Evolutionary conservation across 2,797 vertebrate species (phyloP), one percentile per base, ranked within the genome.

Genomic region (Sphaeramia orbicularis): DNA sequence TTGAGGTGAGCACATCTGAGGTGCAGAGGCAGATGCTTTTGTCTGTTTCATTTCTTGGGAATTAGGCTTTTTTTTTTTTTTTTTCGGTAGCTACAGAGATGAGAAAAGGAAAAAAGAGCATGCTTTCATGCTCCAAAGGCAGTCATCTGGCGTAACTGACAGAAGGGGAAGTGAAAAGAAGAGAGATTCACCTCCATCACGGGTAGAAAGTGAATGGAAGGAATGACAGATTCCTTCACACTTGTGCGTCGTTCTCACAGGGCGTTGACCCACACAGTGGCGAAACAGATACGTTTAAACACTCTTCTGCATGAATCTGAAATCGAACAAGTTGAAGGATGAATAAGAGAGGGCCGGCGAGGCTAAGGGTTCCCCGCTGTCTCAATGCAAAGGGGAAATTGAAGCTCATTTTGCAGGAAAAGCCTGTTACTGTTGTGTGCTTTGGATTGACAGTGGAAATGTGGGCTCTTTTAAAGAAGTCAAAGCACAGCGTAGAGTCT

Each of bases 131-230:
- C 86, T 88, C 75, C 62, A 73, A 80, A 87, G 68, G 81, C 74
- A 77, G 76, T 84, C 81, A 82, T 76, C 65, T 63, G 72, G 63
- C 32, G 61, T 88, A 83, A 90, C 87, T 89, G 92, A 91, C 87
- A 80, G 86, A 80, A 83, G 19, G 19, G 19, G 19, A n/a, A 21
- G 19, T 21, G 54, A 66, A 64, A 51, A 58, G 75, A 61, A 74
- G 61, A 56, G 40, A 73, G 60, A 74, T 80, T 87, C 79, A 80
- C 88, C 88, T 90, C 86, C 76, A 84, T 83, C 86, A 50, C 70
- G 9, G 71, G 36, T 49, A 65, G 72, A 71, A 83, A 89, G 80
- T 32, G 74, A 91, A 85, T 85, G 70, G 72, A 74, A 78, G 61
- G 53, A 65, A 74, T 47, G 57, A 73, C 69, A 52, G 65, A 79